Evolutionary conservation across 1,140 invertebrate species (phyloP).

Genomic region (Prorops nasuta): DNA sequence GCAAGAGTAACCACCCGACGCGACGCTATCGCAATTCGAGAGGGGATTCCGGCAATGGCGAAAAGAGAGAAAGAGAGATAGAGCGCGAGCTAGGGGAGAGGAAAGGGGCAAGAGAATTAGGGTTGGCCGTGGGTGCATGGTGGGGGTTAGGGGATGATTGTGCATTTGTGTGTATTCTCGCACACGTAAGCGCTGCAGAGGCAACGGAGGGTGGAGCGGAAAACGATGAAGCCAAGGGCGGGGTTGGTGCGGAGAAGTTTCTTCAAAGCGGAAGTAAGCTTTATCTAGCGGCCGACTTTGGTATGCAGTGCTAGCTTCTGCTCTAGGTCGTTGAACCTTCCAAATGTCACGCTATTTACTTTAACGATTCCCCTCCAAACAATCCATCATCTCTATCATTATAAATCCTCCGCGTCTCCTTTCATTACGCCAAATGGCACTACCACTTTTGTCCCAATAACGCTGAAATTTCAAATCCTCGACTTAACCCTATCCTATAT

Average conservation of each 20-base stretch:
- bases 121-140: too few species aligned
- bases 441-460: too few species aligned
- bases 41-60: background rate
- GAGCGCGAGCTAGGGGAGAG: background rate
- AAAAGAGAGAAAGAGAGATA: background rate
- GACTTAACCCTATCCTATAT: too few species aligned
- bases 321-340: slow-evolving; percentile 17
- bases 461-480: too few species aligned
- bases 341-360: slow-evolving; percentile 26
- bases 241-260: background rate
- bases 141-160: too few species aligned
- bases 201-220: too few species aligned
- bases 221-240: too few species aligned
- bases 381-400: slow-evolving; percentile 28
- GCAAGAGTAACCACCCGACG: too few species aligned
- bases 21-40: slow-evolving; percentile 10
- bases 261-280: slow-evolving; percentile 12
- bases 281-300: slow-evolving; percentile 16
- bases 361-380: slow-evolving; percentile 20
- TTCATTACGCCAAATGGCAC: too few species aligned
- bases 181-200: too few species aligned
- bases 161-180: too few species aligned
- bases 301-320: slow-evolving; percentile 6
- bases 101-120: background rate
- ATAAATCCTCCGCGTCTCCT: slow-evolving; percentile 34